Base-by-base conservation (phyloP, 1,140 invertebrate genomes). In the Mercenaria mercenaria region DNA sequence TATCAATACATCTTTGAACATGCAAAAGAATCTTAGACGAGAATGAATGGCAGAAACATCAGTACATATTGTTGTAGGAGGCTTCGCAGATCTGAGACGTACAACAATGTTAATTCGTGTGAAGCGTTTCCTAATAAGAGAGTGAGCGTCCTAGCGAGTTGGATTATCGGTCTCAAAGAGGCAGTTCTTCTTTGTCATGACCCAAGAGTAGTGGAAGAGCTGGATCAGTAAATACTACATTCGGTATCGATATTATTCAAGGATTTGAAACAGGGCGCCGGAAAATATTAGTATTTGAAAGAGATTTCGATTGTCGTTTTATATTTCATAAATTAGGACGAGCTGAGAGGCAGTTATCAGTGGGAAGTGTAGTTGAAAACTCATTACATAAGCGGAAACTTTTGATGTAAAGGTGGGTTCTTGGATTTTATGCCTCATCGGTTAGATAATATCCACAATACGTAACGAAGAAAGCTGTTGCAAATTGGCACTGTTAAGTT, bases 121-220 rank as follows among this genome's bases (percentile, higher is more conserved):
- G 34, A 4, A 34, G 52, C 20, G 20, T 59, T 82, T 64, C 29
- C 18, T 11, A 59, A 34, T 18, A 61, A 61, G n/a, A 29, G 37
- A 23, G n/a, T 82, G 11, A 39, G 64, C 56, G 59, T 23, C 80
- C 80, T 34, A 37, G 18, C 32, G 80, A 82, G 23, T 15, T 13
- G 64, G 80, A n/a, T 41, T 88, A 32, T 29, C 85, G 0, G 74
- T 88, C 10, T 88, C 29, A 88, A 79, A 47, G 85, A 74, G 18
- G 72, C 85, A 23, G 85, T 88, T 18, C 50, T 79, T 13, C 61
- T 64, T 52, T 74, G 85, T 10, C 85, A 88, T 61, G 43, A 88
- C 29, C 85, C 85, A 18, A 26, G n/a, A 13, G 29, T 74, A 23
- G 47, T 86, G 37, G n/a, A 34, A 23, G n/a, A 20, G 29, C 10